phyloP scores from a whole-genome alignment of 92 coral and sea anemone genomes.

The Plumapathes pennacea region DNA sequence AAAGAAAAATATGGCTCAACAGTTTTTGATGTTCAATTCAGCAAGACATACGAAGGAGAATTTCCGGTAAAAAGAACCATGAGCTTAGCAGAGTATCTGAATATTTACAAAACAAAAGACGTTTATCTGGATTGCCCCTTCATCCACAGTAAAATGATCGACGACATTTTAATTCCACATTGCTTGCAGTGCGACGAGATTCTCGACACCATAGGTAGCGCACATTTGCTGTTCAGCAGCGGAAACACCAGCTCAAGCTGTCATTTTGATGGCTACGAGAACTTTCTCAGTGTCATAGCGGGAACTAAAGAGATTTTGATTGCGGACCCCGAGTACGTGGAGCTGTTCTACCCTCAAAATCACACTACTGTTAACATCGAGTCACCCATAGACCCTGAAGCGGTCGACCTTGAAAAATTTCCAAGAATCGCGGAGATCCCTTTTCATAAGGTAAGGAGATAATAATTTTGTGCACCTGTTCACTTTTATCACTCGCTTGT shows the following conservation, averaged over 20 bases:
- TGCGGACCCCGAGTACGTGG: constrained; percentile 69
- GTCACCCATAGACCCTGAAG: constrained; percentile 96
- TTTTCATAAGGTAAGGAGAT: constrained; percentile 78
- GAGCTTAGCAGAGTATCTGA: constrained; percentile 75
- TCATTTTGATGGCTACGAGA: constrained; percentile 97
- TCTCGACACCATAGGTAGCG: constrained; percentile 60
- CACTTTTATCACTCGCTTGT: too few relatives aligned
- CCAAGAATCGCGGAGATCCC: constrained; percentile 86
- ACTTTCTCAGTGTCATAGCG: constrained; percentile 75
- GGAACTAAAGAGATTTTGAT: constrained; percentile 88
- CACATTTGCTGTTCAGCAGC: constrained; percentile 87
- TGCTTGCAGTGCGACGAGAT: constrained; percentile 88
- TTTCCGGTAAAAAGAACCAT: constrained; percentile 87
- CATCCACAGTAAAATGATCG: constrained; percentile 80
- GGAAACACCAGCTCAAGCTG: constrained; percentile 93
- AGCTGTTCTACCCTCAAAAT: constrained; percentile 67
- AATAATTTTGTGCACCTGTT: too few relatives aligned
- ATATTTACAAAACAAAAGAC: constrained; percentile 75
- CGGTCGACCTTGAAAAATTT: constrained; percentile 78
- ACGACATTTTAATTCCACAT: constrained; percentile 86
- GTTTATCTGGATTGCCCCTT: constrained; percentile 95
- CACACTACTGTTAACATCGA: constrained; percentile 86
- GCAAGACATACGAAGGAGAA: constrained; percentile 85
- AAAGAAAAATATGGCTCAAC: constrained; percentile 82
- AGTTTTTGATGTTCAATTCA: constrained; percentile 83